phyloP scores from a whole-genome alignment of 92 coral and sea anemone species.

The Palythoa grandiflora region DNA sequence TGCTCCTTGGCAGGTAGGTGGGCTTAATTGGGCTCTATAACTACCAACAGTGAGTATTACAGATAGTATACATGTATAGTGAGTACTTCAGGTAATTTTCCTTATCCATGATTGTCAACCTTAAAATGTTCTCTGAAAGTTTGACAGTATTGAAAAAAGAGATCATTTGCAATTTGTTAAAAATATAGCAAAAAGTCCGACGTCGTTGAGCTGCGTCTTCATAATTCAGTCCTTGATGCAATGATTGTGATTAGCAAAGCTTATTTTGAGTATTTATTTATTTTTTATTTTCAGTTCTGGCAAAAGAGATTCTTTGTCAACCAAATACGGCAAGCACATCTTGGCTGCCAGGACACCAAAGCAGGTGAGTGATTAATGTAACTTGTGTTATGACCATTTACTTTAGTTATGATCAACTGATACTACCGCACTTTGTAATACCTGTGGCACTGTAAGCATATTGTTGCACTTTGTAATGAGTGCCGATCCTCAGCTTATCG shows the following conservation, averaged over 20 bases:
- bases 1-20: slow-evolving; percentile 86
- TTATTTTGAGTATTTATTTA: not conserved
- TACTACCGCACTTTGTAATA: too few relatives aligned
- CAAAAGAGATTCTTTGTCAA: slow-evolving; percentile 69
- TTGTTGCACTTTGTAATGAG: slow-evolving; percentile 9
- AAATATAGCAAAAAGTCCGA: too few relatives aligned
- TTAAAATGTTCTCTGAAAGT: too few relatives aligned
- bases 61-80: not conserved
- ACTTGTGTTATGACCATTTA: not conserved
- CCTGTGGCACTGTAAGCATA: too few relatives aligned
- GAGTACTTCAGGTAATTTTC: not conserved
- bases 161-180: too few relatives aligned
- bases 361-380: slow-evolving; percentile 62
- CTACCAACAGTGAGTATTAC: not conserved
- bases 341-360: slow-evolving; percentile 80
- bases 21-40: not conserved
- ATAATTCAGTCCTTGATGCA: too few relatives aligned
- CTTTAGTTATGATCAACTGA: not conserved
- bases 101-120: not conserved
- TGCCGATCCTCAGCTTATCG: not conserved
- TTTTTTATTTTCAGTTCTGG: slow-evolving; percentile 63
- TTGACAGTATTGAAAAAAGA: too few relatives aligned
- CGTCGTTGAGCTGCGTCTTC: too few relatives aligned
- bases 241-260: too few relatives aligned
- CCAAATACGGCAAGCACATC: slow-evolving; percentile 76